Percentiles rank a stretch among this genome's conserved stretches.
These are phyloP conservation scores for Myiothlypis coronata DNA, from an alignment of 2,797 vertebrate species.

Conservation along the genomic window DNA sequence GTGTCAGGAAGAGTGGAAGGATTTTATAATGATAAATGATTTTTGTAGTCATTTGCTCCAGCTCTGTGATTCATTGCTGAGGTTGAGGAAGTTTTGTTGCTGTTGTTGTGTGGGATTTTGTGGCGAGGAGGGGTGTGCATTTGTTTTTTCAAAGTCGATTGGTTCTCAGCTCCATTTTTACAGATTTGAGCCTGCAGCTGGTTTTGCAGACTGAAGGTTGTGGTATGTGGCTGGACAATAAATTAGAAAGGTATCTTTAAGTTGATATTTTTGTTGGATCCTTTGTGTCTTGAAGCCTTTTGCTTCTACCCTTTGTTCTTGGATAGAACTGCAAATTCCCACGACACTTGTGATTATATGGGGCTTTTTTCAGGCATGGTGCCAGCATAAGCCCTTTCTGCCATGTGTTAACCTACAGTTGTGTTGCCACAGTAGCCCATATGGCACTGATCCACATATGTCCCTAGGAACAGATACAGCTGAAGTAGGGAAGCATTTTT, in stretches of 20 bases:
- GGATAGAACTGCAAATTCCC: not conserved
- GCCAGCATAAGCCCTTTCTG: not conserved
- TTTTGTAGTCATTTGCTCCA: not conserved
- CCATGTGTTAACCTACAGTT: not conserved
- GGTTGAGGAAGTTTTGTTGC: not conserved
- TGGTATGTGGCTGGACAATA: not conserved
- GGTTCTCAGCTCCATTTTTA: not conserved
- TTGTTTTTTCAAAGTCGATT: not conserved
- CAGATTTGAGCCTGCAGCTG: not conserved
- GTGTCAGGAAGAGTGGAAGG: not conserved
- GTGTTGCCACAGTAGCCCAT: not conserved
- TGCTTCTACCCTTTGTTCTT: not conserved
- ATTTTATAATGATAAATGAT: not conserved
- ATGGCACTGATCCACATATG: not conserved
- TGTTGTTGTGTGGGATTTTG: not conserved
- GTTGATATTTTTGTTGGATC: not conserved
- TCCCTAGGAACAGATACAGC: not conserved
- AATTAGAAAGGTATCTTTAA: not conserved
- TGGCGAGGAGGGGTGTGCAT: fast-evolving
- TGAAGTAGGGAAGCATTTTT: not conserved
- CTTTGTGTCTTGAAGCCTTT: slow-evolving; percentile 2
- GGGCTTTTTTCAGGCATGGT: not conserved
- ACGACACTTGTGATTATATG: not conserved
- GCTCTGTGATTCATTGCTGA: not conserved
- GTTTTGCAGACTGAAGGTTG: not conserved